Conservation (phyloP, 2,797 vertebrate species). For the Brachymystax lenok region DNA sequence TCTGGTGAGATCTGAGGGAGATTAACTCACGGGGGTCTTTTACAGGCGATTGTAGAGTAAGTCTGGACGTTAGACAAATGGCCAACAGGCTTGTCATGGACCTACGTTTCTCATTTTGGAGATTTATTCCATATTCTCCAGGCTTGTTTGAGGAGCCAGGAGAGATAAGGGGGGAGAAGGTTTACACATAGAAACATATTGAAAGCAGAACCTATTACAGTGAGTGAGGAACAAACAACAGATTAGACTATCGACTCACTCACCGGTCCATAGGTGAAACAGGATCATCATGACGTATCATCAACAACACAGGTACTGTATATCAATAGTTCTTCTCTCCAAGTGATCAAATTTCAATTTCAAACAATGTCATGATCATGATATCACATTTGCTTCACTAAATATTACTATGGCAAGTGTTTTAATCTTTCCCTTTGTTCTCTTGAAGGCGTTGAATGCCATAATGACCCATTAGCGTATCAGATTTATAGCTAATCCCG, state of each 20-base stretch:
- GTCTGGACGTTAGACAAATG: slow-evolving; percentile 41
- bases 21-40: slow-evolving; percentile 37
- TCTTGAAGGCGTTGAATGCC: neutral
- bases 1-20: slow-evolving; percentile 35
- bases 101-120: slow-evolving; percentile 45
- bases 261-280: neutral
- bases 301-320: neutral
- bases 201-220: slow-evolving; percentile 1
- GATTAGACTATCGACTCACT: slow-evolving; percentile 6
- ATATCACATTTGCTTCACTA: neutral
- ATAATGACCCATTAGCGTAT: neutral
- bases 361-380: neutral
- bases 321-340: neutral
- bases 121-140: slow-evolving; percentile 47
- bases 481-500: too few relatives aligned
- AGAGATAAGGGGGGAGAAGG: slow-evolving; percentile 31
- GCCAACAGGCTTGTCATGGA: slow-evolving; percentile 35
- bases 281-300: neutral
- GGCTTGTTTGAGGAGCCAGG: slow-evolving; percentile 17
- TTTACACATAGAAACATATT: slow-evolving; percentile 22
- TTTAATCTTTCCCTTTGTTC: neutral
- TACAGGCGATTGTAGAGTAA: slow-evolving; percentile 44
- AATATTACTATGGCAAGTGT: neutral
- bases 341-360: neutral
- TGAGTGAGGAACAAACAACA: slow-evolving; percentile 1